A percentile compares a stretch with the other conserved stretches of the same genome.
Evolutionary conservation across 2,113 vertebrate genomes (phyloP).

Genomic region (Genyomyrus donnyi): DNA sequence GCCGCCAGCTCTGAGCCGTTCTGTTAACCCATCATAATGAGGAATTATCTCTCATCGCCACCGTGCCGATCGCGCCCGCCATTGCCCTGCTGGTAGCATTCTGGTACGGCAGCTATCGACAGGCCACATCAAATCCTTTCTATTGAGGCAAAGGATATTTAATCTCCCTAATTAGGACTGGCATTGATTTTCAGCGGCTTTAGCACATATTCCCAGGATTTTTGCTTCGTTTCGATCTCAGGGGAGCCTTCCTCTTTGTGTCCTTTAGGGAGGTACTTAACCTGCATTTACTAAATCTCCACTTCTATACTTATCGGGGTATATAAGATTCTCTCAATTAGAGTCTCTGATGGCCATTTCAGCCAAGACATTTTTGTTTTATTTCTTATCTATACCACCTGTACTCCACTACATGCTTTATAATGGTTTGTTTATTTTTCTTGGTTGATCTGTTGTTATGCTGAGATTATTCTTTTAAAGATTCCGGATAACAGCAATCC

Average conservation of each 20-base stretch:
- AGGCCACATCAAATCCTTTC: not conserved
- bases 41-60: not conserved
- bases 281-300: not conserved
- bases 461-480: not conserved
- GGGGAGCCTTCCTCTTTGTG: not conserved
- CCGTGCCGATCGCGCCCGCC: not conserved
- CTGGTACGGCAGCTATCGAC: not conserved
- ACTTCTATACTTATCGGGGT: not conserved
- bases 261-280: not conserved
- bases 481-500: not conserved
- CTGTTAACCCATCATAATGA: not conserved
- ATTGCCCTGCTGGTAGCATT: not conserved
- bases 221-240: not conserved
- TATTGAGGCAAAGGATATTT: not conserved
- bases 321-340: not conserved
- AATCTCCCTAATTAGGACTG: not conserved
- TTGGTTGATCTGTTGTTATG: not conserved
- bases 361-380: not conserved
- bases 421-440: not conserved
- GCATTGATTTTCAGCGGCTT: not conserved
- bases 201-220: not conserved
- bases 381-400: not conserved
- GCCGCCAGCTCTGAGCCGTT: not conserved
- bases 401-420: not conserved
- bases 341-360: not conserved